Evolutionary conservation across 1,140 invertebrate species (phyloP), one percentile per base, ranked within the genome.

Genomic region (Dolichoris vasculosae): DNA sequence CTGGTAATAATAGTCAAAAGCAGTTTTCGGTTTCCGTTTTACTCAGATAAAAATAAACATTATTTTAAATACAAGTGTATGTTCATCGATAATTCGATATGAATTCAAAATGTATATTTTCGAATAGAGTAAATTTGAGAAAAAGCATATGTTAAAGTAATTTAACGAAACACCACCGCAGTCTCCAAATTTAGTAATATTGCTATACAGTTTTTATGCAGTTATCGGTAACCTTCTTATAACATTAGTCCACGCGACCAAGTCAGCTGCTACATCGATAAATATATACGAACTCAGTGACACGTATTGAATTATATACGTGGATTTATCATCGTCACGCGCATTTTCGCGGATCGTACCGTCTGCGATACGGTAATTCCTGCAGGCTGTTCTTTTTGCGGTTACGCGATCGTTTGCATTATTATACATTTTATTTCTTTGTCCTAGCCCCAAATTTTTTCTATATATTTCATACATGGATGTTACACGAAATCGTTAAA

Each of bases 321-420:
- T 90, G 90, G 89, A 92, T 92, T 92, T 91, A 92, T 92, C 92
- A 92, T 90, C 90, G 91, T 92, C 92, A 91, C 90, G 90, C 89
- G 88, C 88, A 79, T 79, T 79, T 79, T 91, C 88, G 63, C 63
- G 63, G 30, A 32, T 73, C 69, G 38, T 48, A 86, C 86, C 86
- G 88, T 88, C 73, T 87, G 85, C 78, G 84, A 46, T 55, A 64
- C 88, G 88, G 88, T 90, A 91, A 92, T 92, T 90, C 89, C 71
- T 86, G 87, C 87, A 90, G 90, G 89, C 88, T 87, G 88, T 43
- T 64, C 59, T 64, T 51, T 77, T 77, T 81, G 79, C 30, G 79
- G 79, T 81, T 43, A 13, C 11, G 3, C 32, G 55, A 20, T 81
- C 79, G 79, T 0, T 43, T 40, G 59, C 26, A 26, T 35, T 69